Evolutionary conservation across 2,888 invertebrate species (phyloP).

Genomic region (Augochlorella aurata): DNA sequence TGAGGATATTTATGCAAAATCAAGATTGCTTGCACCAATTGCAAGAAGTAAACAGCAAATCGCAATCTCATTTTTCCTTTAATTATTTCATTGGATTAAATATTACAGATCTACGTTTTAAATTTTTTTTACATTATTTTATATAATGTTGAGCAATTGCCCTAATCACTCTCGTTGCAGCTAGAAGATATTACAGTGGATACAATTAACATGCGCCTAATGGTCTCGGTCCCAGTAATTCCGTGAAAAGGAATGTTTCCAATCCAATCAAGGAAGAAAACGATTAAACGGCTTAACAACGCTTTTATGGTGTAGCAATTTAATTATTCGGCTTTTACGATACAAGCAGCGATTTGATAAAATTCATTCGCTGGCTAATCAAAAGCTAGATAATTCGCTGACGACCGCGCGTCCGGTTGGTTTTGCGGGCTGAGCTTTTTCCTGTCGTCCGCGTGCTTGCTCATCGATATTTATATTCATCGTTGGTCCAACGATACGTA

Average conservation of each 20-base stretch:
- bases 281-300: conserved; percentile 43
- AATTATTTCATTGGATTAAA: too few species aligned
- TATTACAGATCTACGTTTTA: too few species aligned
- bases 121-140: too few species aligned
- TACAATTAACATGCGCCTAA: conserved; percentile 25
- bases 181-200: background rate
- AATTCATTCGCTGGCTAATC: background rate
- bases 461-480: too few species aligned
- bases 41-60: too few species aligned
- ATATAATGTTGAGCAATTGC: too few species aligned
- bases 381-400: background rate
- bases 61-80: too few species aligned
- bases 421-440: too few species aligned
- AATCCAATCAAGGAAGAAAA: conserved; percentile 42
- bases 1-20: too few species aligned
- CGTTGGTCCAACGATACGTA: too few species aligned
- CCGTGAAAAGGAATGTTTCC: conserved; percentile 29
- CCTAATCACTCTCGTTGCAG: background rate
- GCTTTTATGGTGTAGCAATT: conserved; percentile 36
- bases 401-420: background rate
- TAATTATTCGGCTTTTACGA: conserved; percentile 43
- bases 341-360: conserved; percentile 15
- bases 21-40: too few species aligned
- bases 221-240: conserved; percentile 12
- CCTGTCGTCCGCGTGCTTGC: too few species aligned